A percentile compares a stretch with the other conserved stretches of the same genome.
Evolutionary conservation across 1,140 invertebrate genomes (phyloP).

Genomic region (Bathynomus jamesi): DNA sequence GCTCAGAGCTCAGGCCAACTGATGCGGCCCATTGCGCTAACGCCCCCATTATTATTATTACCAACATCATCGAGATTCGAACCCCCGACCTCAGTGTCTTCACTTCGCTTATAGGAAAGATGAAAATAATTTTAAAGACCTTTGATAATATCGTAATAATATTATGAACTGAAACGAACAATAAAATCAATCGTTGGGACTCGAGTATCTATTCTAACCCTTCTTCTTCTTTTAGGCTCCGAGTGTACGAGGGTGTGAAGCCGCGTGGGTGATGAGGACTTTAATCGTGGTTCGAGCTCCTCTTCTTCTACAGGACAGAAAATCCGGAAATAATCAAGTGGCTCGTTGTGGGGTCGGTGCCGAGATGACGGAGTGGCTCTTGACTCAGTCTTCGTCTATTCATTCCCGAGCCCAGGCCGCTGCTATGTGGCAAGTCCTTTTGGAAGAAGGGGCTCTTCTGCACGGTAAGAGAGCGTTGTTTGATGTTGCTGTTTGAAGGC

Average conservation of each 20-base stretch:
- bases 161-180: too few relatives aligned
- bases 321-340: conserved; percentile 42
- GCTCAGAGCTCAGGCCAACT: too few relatives aligned
- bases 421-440: conserved; percentile 74
- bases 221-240: conserved; percentile 49
- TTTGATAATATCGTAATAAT: too few relatives aligned
- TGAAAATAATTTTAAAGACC: too few relatives aligned
- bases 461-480: conserved; percentile 60
- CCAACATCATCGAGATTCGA: too few relatives aligned
- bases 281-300: conserved; percentile 56
- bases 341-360: conserved; percentile 44
- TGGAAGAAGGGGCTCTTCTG: conserved; percentile 69
- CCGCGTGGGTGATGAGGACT: conserved; percentile 61
- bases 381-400: conserved; percentile 44
- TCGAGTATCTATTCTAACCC: too few relatives aligned
- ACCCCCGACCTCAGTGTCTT: too few relatives aligned
- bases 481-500: too few relatives aligned
- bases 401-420: conserved; percentile 62
- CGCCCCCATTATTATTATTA: too few relatives aligned
- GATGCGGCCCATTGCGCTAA: too few relatives aligned
- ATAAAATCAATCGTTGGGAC: too few relatives aligned
- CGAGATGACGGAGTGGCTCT: conserved; percentile 72
- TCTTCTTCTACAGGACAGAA: conserved; percentile 55
- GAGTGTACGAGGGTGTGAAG: conserved; percentile 55
- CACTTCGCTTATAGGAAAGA: too few relatives aligned